Evolutionary conservation across 2,113 vertebrate genomes (phyloP), one percentile per base, ranked within the genome.

Genomic region (Pyxicephalus adspersus): DNA sequence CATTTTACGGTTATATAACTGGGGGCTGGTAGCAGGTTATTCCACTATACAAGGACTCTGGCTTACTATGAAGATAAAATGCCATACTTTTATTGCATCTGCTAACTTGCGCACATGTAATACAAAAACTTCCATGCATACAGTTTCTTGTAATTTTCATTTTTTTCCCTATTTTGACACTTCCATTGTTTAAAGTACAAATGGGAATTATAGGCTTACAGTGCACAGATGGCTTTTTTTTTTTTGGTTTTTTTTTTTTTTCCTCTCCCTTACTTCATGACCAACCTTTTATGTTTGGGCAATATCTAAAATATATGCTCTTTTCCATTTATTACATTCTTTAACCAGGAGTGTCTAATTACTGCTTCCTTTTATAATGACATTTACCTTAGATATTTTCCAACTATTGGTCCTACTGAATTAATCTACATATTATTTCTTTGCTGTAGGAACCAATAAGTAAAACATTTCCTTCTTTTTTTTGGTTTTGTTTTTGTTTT

Each of bases 331-430:
- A 93, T 92, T 95, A 86, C 90, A 91, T 94, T 91, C 91, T 94
- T 91, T 96, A 95, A 93, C 90, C 93, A 89, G 88, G 94, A 94
- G 89, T 92, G 91, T 94, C 93, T 94, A 95, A 94, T 96, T 94
- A 95, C 87, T 92, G 90, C 91, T 94, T 96, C 92, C 91, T 94
- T 95, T 96, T 94, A 92, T 93, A 95, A 95, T 93, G 92, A 92
- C 89, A 86, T 96, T 96, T 95, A 94, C 94, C 94, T 96, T 96
- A 95, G 96, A 89, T 90, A 91, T 90, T 92, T 92, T 93, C 87
- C 90, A 89, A 94, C 91, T 95, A 95, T 94, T 93, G 91, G 94
- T 93, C 94, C 94, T 95, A 92, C 93, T 95, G 91, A 95, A 90
- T 94, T 96, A 94, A 92, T 90, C 90, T 93, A 92, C 94, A 94